Conservation (phyloP, 2,113 vertebrate genomes). For the Oceanodroma tethys region DNA sequence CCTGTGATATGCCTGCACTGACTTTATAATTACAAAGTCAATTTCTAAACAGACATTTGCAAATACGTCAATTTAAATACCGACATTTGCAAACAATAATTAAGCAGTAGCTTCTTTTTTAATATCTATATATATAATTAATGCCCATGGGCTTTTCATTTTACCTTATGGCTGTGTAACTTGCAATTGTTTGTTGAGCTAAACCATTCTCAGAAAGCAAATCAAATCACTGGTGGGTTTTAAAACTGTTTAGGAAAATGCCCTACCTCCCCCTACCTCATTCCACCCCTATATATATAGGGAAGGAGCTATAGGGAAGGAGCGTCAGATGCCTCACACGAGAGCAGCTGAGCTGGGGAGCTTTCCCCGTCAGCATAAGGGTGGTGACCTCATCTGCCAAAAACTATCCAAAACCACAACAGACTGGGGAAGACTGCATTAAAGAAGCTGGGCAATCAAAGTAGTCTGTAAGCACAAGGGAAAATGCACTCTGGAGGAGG, state of each 20-base stretch:
- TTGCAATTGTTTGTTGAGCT: slow-evolving; percentile 74
- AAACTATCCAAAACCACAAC: not conserved
- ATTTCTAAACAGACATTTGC: slow-evolving; percentile 85
- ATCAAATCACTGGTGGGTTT: slow-evolving; percentile 65
- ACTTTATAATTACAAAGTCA: slow-evolving; percentile 84
- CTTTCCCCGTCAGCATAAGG: not conserved
- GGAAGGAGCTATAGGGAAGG: too few relatives aligned
- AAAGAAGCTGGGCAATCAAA: not conserved
- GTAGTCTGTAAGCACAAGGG: not conserved
- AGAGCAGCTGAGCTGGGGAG: not conserved
- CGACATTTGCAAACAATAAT: slow-evolving; percentile 83
- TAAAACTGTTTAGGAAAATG: slow-evolving; percentile 44
- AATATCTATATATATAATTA: slow-evolving; percentile 80
- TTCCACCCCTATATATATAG: too few relatives aligned
- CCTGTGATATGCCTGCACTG: slow-evolving; percentile 72
- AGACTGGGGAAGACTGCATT: not conserved
- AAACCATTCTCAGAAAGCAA: slow-evolving; percentile 68
- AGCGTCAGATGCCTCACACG: fast-evolving
- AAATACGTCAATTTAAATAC: slow-evolving; percentile 86
- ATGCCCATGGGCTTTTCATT: slow-evolving; percentile 77
- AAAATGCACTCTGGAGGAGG: not conserved
- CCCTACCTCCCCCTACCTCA: not conserved
- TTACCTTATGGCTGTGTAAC: slow-evolving; percentile 71
- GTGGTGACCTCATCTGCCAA: not conserved
- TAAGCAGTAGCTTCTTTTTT: slow-evolving; percentile 80